Base-by-base conservation (phyloP, 2,888 invertebrate species). In the Dolichopus griseipennis region DNA sequence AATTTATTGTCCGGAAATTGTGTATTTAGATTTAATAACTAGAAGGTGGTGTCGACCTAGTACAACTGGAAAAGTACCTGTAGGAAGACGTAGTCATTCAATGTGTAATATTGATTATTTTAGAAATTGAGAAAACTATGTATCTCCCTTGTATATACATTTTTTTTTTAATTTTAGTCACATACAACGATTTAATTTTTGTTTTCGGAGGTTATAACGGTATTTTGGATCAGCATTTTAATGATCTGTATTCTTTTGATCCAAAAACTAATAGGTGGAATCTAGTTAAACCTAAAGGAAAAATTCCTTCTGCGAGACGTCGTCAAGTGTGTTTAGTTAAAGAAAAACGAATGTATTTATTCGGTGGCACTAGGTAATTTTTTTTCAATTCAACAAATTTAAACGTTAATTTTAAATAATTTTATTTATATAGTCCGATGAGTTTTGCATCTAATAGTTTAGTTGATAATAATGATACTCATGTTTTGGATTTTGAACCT, bases 121-220 rank as follows among this genome's bases (percentile, higher is more conserved):
- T 10, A 41, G 63, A 27, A 64, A 52, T 41, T 33, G 22, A 67
- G 65, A 33, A 27, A 27, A 27, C 27, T 27, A 27, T 27, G n/a
- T n/a, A 27, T 62, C 69, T 15, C 65, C 12, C 65, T 27, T 68
- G 27, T 41, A 37, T 65, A 63, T 66, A 33, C 37, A 61, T 66
- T 52, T 66, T 67, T 21, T 68, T 81, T 81, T 66, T 65, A 41
- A 43, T 72, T 87, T 69, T 81, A 93, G 93, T 94, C 87, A 83
- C 89, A 8, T 87, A 91, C 77, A 85, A 89, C 72, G 87, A 86
- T 27, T 84, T 86, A 74, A 87, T 96, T 83, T 95, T 91, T 77
- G 88, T 95, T 71, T 95, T 96, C 83, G 96, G 95, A 66, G 96
- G 96, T 37, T 95, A 89, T 77, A 93, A 95, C 81, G 91, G 92